Evolutionary conservation across 1,140 invertebrate species (phyloP), one percentile per base, ranked within the genome.

Genomic region (Monomorium pharaonis): DNA sequence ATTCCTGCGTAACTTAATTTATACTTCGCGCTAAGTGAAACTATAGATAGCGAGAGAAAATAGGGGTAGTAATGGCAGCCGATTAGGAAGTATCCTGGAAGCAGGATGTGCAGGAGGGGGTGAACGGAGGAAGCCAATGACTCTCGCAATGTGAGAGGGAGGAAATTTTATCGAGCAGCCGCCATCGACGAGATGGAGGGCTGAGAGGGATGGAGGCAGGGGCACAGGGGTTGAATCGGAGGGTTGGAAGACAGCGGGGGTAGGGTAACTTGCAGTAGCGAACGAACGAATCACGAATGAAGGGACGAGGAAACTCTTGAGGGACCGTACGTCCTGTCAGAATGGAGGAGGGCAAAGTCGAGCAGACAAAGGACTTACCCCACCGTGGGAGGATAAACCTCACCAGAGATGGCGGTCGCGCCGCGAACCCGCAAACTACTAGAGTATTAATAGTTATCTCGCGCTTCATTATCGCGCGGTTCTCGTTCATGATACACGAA

Each of bases 401-500:
- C 84, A 42, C 74, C 62, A 62, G 85, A 86, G 91, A 91, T 91
- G 91, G 91, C 84, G 91, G 91, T 91, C 88, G 85, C 78, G 60
- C 84, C 80, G 65, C 67, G 67, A 65, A 67, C 88, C 92, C 92
- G 86, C 92, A 92, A 92, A 80, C 89, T 88, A 85, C 86, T 92
- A 72, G 88, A 91, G 91, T 92, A 92, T 92, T 92, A 88, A 92
- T 92, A 87, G 86, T 78, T 76, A 76, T 83, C 63, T 88, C 86
- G 27, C 42, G 74, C 49, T 90, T 91, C 86, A 92, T 92, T 91
- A 92, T 88, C 69, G 75, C 76, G 80, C 21, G 65, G 42, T 70
- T 63, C 24, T 75, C 51, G 78, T 44, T 72, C 67, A 72, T 83
- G 78, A 83, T 83, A 83, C 51, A 37, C 78, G 78, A 84, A 47